Conservation (phyloP, 2,888 invertebrate species). For the Drosophila robusta region DNA sequence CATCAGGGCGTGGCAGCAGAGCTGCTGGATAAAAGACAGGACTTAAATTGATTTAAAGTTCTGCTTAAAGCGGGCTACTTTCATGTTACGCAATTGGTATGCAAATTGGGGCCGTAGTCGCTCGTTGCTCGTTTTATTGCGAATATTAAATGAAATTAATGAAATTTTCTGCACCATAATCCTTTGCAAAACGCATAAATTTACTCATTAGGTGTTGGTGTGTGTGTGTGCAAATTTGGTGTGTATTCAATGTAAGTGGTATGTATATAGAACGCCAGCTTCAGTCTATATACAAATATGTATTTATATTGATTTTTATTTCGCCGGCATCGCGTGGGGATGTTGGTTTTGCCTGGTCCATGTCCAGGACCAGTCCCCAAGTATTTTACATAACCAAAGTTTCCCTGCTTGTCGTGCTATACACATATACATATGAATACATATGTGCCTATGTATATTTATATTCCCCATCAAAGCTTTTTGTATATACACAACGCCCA, state of each 20-base stretch:
- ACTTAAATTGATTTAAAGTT: conserved; percentile 73
- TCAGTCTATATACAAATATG: conserved; percentile 20
- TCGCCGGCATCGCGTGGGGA: conserved; percentile 66
- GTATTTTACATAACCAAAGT: conserved; percentile 44
- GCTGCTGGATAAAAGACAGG: conserved; percentile 26
- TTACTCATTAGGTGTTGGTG: conserved; percentile 73
- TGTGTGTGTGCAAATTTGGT: conserved; percentile 50
- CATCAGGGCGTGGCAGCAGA: conserved; percentile 52
- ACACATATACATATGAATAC: conserved; percentile 15
- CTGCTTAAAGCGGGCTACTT: conserved; percentile 17
- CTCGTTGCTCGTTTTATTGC: conserved; percentile 70
- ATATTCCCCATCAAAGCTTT: conserved; percentile 48
- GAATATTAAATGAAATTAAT: conserved; percentile 80
- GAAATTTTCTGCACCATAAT: conserved; percentile 82
- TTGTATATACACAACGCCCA: conserved; percentile 65
- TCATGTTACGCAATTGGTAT: conserved; percentile 52
- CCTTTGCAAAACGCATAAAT: conserved; percentile 80
- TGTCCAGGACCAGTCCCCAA: conserved; percentile 46
- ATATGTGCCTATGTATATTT: background rate
- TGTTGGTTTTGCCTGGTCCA: conserved; percentile 50
- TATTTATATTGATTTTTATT: conserved; percentile 77
- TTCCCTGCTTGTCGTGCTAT: conserved; percentile 7
- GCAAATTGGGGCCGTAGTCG: conserved; percentile 58
- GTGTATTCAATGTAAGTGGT: conserved; percentile 49
- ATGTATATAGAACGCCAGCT: conserved; percentile 30